Percentiles rank a stretch among this genome's conserved stretches.
phyloP scores from a whole-genome alignment of 2,888 invertebrate species.

The Zeuzera pyrina region DNA sequence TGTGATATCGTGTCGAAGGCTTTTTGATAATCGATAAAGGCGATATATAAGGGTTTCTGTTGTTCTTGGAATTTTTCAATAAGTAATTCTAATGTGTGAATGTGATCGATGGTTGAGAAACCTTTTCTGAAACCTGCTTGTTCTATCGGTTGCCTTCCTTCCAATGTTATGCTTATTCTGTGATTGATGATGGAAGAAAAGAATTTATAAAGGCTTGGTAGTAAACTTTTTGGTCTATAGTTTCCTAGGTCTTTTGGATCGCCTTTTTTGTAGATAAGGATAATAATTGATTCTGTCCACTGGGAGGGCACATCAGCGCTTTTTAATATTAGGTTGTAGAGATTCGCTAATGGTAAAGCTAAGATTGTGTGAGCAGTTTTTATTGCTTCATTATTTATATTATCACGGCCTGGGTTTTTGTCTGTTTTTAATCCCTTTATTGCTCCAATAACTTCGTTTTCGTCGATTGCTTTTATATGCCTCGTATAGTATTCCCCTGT shows the following conservation, averaged over 20 bases:
- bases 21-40: too few species aligned
- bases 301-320: not conserved
- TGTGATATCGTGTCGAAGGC: too few species aligned
- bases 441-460: not conserved
- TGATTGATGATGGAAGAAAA: slow-evolving; percentile 11
- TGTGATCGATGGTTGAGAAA: too few species aligned
- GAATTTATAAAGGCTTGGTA: slow-evolving; percentile 12
- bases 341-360: not conserved
- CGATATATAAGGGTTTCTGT: too few species aligned
- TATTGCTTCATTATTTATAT: slow-evolving; percentile 1
- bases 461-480: not conserved
- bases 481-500: not conserved
- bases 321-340: not conserved
- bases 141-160: slow-evolving; percentile 1
- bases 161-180: slow-evolving; percentile 9
- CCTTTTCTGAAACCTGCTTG: not conserved
- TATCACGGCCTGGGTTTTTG: not conserved
- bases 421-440: not conserved
- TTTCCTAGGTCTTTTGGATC: not conserved
- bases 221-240: slow-evolving; percentile 1
- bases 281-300: slow-evolving; percentile 2
- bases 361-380: not conserved
- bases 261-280: slow-evolving; percentile 2
- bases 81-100: too few species aligned
- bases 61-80: too few species aligned